A percentile compares a stretch with the other conserved stretches of the same genome.
Evolutionary conservation across 23 tunicate genomes (phyloP).

Genomic region (Oikopleura dioica): DNA sequence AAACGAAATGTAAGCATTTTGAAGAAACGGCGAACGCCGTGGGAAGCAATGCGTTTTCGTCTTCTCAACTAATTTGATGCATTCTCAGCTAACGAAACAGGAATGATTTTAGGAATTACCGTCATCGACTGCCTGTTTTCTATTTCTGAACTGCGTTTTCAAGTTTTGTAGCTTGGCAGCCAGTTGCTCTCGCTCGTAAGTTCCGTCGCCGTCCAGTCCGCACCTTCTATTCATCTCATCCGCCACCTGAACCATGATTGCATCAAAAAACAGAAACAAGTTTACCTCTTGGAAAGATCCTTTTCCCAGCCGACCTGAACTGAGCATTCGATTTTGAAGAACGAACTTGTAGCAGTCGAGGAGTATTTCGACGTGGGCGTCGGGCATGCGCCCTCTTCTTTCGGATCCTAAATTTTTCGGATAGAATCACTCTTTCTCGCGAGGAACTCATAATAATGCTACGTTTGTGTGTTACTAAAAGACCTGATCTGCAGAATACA

Average conservation of each 20-base stretch:
- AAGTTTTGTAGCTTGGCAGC: slow-evolving; percentile 7
- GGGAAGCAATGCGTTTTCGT: no score
- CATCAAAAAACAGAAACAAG: no score
- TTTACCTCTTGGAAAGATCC: slow-evolving; percentile 8
- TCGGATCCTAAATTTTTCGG: neutral
- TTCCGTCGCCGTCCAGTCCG: neutral
- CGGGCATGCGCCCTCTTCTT: slow-evolving; percentile 6
- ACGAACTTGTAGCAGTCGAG: slow-evolving; percentile 9
- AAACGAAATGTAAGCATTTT: no score
- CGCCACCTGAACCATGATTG: no score
- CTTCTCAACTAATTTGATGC: no score
- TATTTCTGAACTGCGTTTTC: slow-evolving; percentile 11
- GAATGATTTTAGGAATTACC: no score
- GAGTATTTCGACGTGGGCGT: neutral
- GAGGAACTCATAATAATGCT: no score
- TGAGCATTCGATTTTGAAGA: slow-evolving; percentile 12
- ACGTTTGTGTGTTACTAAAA: no score
- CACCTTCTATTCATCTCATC: slow-evolving; percentile 12
- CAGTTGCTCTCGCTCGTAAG: neutral
- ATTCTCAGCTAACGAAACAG: no score
- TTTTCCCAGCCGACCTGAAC: slow-evolving; percentile 1
- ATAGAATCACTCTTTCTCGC: no score
- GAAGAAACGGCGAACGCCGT: no score
- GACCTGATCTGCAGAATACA: no score
- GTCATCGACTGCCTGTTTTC: slow-evolving; percentile 4